Percentiles rank a stretch among this genome's conserved stretches.
These are phyloP conservation scores for Hephaestus fuliginosus DNA, from an alignment of 2,797 vertebrate species.

Conservation along the genomic window DNA sequence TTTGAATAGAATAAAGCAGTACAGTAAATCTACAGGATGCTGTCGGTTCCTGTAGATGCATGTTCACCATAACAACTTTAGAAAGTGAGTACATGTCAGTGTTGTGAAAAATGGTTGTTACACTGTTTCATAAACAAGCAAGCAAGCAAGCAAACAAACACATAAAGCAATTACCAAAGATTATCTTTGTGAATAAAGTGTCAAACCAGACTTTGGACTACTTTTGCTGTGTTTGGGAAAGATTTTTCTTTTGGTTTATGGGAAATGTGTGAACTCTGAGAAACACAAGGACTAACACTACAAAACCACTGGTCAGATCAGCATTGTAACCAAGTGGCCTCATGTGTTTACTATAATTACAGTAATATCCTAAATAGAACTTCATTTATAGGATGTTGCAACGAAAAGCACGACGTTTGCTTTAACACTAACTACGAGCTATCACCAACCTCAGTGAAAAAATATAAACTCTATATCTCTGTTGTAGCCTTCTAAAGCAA, in stretches of 20 bases:
- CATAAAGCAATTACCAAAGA: background rate
- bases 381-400: background rate
- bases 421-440: background rate
- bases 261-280: background rate
- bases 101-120: background rate
- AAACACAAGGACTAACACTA: background rate
- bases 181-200: no score
- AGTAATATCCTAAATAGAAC: background rate
- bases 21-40: no score
- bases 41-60: no score
- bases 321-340: background rate
- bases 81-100: no score
- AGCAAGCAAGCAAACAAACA: background rate
- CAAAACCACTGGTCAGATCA: background rate
- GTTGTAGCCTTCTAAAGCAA: slow-evolving; percentile 5
- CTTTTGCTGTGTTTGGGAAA: background rate
- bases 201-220: no score
- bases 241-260: background rate
- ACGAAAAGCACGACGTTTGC: background rate
- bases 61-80: background rate
- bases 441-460: background rate
- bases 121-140: background rate
- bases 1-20: no score
- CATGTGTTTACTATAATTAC: slow-evolving; percentile 9
- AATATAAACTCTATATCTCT: background rate